Percentiles rank a stretch among this genome's conserved stretches.
Evolutionary conservation across 30 jellyfish, hydroid and myxozoan genomes (phyloP).

Genomic region (Phacellophora camtschatica): DNA sequence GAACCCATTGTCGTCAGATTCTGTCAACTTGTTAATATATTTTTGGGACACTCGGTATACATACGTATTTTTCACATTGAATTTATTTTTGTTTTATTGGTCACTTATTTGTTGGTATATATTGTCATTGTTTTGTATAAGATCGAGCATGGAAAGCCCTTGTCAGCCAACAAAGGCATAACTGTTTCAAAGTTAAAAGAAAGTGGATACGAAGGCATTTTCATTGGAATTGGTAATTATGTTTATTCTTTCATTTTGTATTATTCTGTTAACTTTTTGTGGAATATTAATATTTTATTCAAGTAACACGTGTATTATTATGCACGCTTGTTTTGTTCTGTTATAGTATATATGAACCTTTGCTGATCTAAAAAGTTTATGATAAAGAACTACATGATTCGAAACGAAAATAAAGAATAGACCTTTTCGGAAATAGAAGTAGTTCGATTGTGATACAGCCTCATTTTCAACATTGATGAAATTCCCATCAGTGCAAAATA

Average conservation of each 20-base stretch:
- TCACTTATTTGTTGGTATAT: not conserved
- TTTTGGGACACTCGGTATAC: not conserved
- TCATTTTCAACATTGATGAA: no score
- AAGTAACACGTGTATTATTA: no score
- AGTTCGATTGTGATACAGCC: no score
- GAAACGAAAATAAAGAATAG: no score
- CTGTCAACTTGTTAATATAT: not conserved
- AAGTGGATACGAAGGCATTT: slow-evolving; percentile 86
- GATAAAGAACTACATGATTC: no score
- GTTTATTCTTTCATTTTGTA: no score
- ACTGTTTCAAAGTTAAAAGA: slow-evolving; percentile 60
- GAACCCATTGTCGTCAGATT: not conserved
- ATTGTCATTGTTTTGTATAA: not conserved
- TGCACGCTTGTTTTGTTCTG: not conserved
- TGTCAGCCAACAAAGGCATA: slow-evolving; percentile 65
- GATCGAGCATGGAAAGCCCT: slow-evolving; percentile 68
- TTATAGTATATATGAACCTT: not conserved
- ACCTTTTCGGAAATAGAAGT: no score
- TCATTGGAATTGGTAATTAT: slow-evolving; percentile 93
- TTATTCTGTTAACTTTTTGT: not conserved
- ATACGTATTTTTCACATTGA: not conserved
- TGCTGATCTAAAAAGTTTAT: no score
- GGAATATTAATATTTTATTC: no score
- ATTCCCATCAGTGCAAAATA: no score
- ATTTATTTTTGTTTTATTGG: not conserved